Evolutionary conservation across 1,140 invertebrate species (phyloP).

Genomic region (Stegodyphus mimosarum): DNA sequence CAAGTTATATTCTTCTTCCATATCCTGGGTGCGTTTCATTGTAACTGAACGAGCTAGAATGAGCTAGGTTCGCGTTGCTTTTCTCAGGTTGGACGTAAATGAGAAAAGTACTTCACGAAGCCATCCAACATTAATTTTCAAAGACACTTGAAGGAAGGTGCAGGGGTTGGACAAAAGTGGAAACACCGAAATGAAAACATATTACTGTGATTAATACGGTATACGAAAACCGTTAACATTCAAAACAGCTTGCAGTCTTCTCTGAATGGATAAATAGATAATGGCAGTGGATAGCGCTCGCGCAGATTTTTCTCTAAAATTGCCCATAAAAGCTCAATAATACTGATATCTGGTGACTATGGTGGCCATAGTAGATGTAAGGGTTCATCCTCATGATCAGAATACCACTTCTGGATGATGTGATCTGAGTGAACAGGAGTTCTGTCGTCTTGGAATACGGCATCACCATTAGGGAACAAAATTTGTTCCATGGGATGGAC

Average conservation of each 20-base stretch:
- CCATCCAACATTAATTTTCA: too few species aligned
- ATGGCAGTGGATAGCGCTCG: background rate
- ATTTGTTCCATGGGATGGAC: background rate
- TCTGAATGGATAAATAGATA: background rate
- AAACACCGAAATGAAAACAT: background rate
- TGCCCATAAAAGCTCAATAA: background rate
- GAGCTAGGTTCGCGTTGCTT: too few species aligned
- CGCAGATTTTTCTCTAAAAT: too few species aligned
- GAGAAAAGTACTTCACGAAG: too few species aligned
- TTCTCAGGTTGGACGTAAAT: too few species aligned
- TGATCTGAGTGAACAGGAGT: background rate
- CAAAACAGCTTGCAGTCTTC: background rate
- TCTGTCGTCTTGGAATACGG: background rate
- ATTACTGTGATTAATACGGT: background rate
- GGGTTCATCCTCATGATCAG: background rate
- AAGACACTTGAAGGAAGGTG: too few species aligned
- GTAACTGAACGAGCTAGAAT: too few species aligned
- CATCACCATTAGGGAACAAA: background rate
- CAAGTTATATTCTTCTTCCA: too few species aligned
- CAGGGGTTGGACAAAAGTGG: too few species aligned
- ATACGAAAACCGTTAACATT: background rate
- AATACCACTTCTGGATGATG: background rate
- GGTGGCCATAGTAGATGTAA: background rate
- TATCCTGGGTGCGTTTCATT: too few species aligned
- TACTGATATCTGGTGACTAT: background rate